Evolutionary conservation across 1,140 invertebrate species (phyloP).

Genomic region (Melanaphis sacchari): DNA sequence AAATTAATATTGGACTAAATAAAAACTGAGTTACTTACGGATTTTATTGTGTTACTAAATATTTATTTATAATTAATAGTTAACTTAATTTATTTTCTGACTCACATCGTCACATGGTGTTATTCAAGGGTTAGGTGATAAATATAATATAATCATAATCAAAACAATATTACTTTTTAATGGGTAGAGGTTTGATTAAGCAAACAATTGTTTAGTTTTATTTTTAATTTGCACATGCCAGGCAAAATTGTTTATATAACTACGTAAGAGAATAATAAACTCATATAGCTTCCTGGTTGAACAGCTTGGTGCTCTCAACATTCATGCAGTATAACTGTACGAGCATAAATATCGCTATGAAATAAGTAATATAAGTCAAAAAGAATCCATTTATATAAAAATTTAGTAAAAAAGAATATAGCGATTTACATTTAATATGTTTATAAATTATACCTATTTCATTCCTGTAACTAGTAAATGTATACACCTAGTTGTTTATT

Average conservation of each 20-base stretch:
- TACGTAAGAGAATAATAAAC: constrained; percentile 50
- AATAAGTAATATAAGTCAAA: background rate
- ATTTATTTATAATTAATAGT: background rate
- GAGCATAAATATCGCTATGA: background rate
- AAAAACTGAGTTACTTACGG: background rate
- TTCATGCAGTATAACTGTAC: background rate
- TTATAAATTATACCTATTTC: background rate
- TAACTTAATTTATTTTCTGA: constrained; percentile 26
- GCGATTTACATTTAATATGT: background rate
- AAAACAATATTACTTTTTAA: constrained; percentile 53
- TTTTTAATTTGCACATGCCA: constrained; percentile 31
- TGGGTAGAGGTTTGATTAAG: constrained; percentile 37
- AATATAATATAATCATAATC: constrained; percentile 50
- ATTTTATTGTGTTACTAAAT: background rate
- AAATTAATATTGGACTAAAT: background rate
- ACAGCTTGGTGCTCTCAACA: background rate
- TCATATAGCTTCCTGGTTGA: constrained; percentile 52
- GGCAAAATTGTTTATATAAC: constrained; percentile 43
- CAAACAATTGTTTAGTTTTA: constrained; percentile 48
- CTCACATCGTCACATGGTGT: background rate
- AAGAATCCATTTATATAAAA: background rate
- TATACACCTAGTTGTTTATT: background rate
- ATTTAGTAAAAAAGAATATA: background rate
- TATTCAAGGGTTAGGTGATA: constrained; percentile 33
- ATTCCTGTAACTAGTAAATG: background rate